A percentile compares a stretch with the other conserved stretches of the same genome.
phyloP scores from a whole-genome alignment of 2,888 invertebrate genomes.

The Neria commutata region DNA sequence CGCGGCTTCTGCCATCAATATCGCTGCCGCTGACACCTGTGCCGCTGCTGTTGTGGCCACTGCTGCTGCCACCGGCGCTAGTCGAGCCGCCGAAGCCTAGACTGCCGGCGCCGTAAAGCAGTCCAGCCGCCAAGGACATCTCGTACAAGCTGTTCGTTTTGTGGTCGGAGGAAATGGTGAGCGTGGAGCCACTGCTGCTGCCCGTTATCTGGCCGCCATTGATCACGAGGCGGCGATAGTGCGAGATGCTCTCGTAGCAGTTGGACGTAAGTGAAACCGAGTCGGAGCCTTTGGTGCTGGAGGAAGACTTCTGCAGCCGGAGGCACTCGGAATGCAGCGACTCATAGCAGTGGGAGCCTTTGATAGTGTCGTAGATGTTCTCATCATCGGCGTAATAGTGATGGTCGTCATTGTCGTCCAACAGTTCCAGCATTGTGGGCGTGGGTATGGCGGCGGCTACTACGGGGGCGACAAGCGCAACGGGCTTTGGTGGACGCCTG shows the following conservation, averaged over 20 bases:
- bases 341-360: slow-evolving; percentile 61
- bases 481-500: slow-evolving; percentile 40
- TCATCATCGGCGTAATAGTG: slow-evolving; percentile 60
- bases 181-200: slow-evolving; percentile 51
- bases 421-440: background rate
- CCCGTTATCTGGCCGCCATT: slow-evolving; percentile 30
- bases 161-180: slow-evolving; percentile 60
- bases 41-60: slow-evolving; percentile 20
- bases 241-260: slow-evolving; percentile 59
- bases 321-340: slow-evolving; percentile 41
- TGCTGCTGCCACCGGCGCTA: slow-evolving; percentile 28
- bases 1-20: slow-evolving; percentile 28
- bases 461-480: slow-evolving; percentile 28
- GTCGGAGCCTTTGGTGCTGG: slow-evolving; percentile 34
- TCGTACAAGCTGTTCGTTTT: slow-evolving; percentile 61
- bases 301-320: slow-evolving; percentile 16
- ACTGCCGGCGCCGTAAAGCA: slow-evolving; percentile 36
- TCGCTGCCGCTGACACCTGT: slow-evolving; percentile 13
- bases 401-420: slow-evolving; percentile 26
- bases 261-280: slow-evolving; percentile 56
- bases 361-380: slow-evolving; percentile 71
- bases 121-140: slow-evolving; percentile 47
- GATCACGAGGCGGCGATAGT: slow-evolving; percentile 37
- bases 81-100: slow-evolving; percentile 32
- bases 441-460: slow-evolving; percentile 9